Evolutionary conservation across 2,797 vertebrate genomes (phyloP).

Genomic region (Linurgus olivaceus): DNA sequence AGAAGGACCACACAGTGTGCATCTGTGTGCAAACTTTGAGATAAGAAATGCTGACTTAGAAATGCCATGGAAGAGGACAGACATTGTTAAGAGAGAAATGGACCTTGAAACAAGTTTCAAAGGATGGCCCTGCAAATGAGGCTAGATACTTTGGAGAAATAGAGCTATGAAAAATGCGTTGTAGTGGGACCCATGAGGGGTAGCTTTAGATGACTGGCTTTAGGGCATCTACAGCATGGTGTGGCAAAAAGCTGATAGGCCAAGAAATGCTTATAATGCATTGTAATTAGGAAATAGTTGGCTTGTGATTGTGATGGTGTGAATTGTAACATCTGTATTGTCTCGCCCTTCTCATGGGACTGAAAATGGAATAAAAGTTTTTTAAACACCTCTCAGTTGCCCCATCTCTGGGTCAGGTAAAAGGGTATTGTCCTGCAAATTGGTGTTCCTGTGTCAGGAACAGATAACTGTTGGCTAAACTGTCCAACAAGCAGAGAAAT

Average conservation of each 20-base stretch:
- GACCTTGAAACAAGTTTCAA: neutral
- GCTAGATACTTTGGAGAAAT: neutral
- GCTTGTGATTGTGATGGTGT: neutral
- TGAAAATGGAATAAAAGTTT: neutral
- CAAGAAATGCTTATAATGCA: neutral
- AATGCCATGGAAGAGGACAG: neutral
- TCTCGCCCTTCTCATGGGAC: neutral
- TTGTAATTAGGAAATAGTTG: neutral
- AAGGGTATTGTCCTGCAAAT: neutral
- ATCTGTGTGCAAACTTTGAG: neutral
- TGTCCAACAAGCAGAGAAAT: neutral
- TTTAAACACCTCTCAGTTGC: neutral
- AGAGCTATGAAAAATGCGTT: neutral
- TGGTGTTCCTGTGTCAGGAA: neutral
- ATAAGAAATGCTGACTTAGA: neutral
- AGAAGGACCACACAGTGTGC: no score
- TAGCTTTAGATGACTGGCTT: neutral
- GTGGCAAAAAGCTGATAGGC: neutral
- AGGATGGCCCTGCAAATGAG: neutral
- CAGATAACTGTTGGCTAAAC: neutral
- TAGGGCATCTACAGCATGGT: neutral
- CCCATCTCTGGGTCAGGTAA: neutral
- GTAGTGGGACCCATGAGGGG: neutral
- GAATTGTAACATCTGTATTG: neutral
- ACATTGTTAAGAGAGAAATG: neutral